Evolutionary conservation across 2,888 invertebrate genomes (phyloP).

Genomic region (Pardosa pseudoannulata): DNA sequence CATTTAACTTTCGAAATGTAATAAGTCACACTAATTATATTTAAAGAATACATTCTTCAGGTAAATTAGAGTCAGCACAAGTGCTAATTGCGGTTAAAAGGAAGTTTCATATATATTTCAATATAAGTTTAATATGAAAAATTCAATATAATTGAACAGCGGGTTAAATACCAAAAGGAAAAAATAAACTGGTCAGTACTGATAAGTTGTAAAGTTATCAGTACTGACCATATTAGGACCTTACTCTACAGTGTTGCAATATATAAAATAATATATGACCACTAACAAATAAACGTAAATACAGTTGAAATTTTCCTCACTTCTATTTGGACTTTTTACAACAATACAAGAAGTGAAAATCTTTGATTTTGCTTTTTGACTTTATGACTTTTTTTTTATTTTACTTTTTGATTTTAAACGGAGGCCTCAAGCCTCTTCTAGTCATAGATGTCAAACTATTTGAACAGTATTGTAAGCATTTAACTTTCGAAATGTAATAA

Average conservation of each 20-base stretch:
- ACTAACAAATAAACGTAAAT: slow-evolving; percentile 71
- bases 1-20: neutral
- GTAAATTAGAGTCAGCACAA: too few relatives aligned
- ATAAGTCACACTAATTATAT: neutral
- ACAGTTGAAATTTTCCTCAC: slow-evolving; percentile 56
- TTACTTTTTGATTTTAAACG: slow-evolving; percentile 62
- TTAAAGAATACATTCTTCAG: neutral
- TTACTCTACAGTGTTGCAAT: too few relatives aligned
- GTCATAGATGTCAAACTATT: neutral
- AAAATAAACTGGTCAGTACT: too few relatives aligned
- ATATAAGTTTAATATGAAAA: too few relatives aligned
- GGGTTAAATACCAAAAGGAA: too few relatives aligned
- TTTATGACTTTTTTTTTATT: slow-evolving; percentile 30
- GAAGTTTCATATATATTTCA: too few relatives aligned
- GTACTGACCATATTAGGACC: too few relatives aligned
- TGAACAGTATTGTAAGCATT: neutral
- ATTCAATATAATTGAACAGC: too few relatives aligned
- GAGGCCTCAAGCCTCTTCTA: neutral
- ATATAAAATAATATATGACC: too few relatives aligned
- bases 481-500: neutral
- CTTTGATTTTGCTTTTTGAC: neutral
- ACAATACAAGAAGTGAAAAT: neutral
- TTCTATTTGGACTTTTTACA: neutral
- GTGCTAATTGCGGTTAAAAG: too few relatives aligned
- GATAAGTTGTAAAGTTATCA: too few relatives aligned